A percentile compares a stretch with the other conserved stretches of the same genome.
These are phyloP conservation scores for Chrysaora quinquecirrha DNA, from an alignment of 30 jellyfish, hydroid and myxozoan genomes.

Conservation along the genomic window DNA sequence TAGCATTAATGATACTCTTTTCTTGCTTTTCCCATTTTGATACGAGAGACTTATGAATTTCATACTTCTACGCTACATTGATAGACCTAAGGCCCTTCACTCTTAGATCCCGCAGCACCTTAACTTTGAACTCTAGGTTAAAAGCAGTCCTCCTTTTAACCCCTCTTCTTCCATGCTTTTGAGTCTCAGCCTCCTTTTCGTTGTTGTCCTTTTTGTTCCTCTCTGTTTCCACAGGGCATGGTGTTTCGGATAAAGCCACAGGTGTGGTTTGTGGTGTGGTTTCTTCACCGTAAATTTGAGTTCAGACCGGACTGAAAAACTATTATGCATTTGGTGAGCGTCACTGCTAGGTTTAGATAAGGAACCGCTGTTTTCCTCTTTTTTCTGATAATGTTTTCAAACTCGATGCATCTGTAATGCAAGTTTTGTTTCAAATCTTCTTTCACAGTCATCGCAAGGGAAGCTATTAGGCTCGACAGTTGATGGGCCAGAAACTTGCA, in stretches of 20 bases:
- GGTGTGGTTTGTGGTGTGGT: background rate
- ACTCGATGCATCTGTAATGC: background rate
- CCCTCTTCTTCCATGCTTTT: constrained; percentile 22
- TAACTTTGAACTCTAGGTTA: constrained; percentile 6
- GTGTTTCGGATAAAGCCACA: background rate
- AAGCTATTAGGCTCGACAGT: background rate
- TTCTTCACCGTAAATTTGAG: too few species aligned
- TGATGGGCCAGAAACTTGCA: background rate
- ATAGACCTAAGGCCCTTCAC: background rate
- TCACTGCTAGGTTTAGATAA: background rate
- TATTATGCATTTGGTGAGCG: background rate
- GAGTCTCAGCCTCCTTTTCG: background rate
- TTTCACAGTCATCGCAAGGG: background rate
- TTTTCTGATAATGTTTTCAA: background rate
- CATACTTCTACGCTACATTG: constrained; percentile 17
- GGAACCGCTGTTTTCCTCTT: background rate
- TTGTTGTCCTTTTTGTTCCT: background rate
- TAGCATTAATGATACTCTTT: constrained; percentile 7
- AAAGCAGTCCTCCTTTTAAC: background rate
- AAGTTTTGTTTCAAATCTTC: background rate
- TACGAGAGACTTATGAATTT: constrained; percentile 19
- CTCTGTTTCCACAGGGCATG: background rate
- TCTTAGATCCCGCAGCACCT: constrained; percentile 11
- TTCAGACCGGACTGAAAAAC: too few species aligned
- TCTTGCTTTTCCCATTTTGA: constrained; percentile 25